phyloP scores from a whole-genome alignment of 2,113 vertebrate species.

The Ahaetulla prasina region DNA sequence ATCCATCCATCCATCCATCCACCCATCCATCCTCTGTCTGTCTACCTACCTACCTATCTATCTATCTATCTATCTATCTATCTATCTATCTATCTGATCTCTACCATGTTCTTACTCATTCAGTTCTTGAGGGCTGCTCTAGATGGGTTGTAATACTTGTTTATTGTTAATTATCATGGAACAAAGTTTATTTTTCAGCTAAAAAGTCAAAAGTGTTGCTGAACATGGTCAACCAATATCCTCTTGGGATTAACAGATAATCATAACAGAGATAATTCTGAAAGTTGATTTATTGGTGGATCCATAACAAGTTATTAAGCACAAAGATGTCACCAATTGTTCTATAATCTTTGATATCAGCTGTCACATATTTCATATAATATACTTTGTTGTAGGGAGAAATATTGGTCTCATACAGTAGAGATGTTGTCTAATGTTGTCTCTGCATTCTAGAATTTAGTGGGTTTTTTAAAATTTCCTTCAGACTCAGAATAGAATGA shows the following conservation, averaged over 20 bases:
- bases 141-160: neutral
- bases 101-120: neutral
- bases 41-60: no score
- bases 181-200: no score
- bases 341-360: neutral
- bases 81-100: neutral
- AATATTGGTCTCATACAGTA: neutral
- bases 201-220: neutral
- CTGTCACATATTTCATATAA: neutral
- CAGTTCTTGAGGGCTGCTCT: neutral
- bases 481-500: constrained; percentile 98
- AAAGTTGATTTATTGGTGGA: neutral
- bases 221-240: neutral
- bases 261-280: neutral
- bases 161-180: neutral
- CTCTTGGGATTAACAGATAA: neutral
- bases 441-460: constrained; percentile 33
- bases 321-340: neutral
- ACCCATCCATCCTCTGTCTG: no score
- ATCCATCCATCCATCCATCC: no score
- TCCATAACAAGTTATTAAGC: neutral
- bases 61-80: no score
- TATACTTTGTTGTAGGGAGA: neutral
- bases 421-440: neutral
- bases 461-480: constrained; percentile 41